Base-by-base conservation (phyloP, 2,888 invertebrate species). In the Troglohyphantes excavatus region DNA sequence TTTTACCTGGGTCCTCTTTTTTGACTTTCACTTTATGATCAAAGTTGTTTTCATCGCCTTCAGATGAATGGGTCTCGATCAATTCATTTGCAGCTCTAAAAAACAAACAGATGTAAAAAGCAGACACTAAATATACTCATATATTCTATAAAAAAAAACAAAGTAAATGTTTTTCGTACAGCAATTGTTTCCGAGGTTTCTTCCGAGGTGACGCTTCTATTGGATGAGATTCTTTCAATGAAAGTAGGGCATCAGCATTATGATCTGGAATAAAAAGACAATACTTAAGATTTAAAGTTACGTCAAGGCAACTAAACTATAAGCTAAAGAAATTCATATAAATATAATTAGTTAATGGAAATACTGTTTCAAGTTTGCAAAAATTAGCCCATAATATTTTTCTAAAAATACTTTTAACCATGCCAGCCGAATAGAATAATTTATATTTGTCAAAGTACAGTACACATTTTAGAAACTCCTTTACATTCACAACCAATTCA, bases 141-240 rank as follows among this genome's bases (percentile, higher is more conserved):
- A 46, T 17, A 61, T n/a, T 23, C 29, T 23, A 17, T 33, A 68
- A 29, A 13, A 33, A 13, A 2, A 23, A 61, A 59, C 6, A 7
- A n/a, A 61, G 7, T 21, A 27, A 2, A 46, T 13, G 0, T n/a
- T 72, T n/a, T 43, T 43, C 86, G 27, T 94, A 97, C 97, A 97
- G 94, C 94, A 96, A 96, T 92, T 96, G 98, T 93, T 98, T 98
- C 90, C 98, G 95, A 0, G 98, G 97, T 93, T 98, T 98, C 94
- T 98, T 98, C 88, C 98, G 95, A 0, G 98, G 97, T 81, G 96
- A 96, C 93, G 96, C 95, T 93, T 94, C 94, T 72, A 70, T 92
- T 21, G 92, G 91, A 59, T 90, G 84, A 7, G 73, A 39, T 29
- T 83, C 78, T 83, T 90, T 90, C 26, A 19, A 39, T 26, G 33